A percentile compares a stretch with the other conserved stretches of the same genome.
phyloP scores from a whole-genome alignment of 2,888 invertebrate species.

The Platerodrilus igneus region DNA sequence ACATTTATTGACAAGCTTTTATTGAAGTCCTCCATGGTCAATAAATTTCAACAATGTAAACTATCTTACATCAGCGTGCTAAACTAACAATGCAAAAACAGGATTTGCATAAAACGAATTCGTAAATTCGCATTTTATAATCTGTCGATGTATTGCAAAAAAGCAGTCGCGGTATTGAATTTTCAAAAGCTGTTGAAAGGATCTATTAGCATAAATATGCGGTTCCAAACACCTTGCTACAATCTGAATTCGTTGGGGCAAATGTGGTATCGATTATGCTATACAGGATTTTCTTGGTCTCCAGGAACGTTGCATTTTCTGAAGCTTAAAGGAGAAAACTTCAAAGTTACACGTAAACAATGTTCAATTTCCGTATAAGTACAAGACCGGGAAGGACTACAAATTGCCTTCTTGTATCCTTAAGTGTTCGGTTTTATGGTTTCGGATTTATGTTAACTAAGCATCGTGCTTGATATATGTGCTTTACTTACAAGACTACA shows the following conservation, averaged over 20 bases:
- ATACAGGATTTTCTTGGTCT: slow-evolving; percentile 29
- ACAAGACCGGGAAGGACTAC: slow-evolving; percentile 32
- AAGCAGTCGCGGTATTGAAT: slow-evolving; percentile 7
- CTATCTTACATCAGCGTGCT: no score
- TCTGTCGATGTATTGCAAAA: slow-evolving; percentile 1
- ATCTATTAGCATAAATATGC: slow-evolving; percentile 36
- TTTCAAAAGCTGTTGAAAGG: slow-evolving; percentile 29
- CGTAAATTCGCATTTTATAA: slow-evolving; percentile 5
- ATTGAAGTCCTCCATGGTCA: no score
- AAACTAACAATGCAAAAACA: no score
- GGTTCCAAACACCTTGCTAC: slow-evolving; percentile 30
- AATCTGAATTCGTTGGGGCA: slow-evolving; percentile 30
- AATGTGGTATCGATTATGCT: slow-evolving; percentile 34
- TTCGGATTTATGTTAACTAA: slow-evolving; percentile 14
- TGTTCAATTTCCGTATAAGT: slow-evolving; percentile 32
- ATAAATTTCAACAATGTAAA: no score
- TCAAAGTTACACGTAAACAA: slow-evolving; percentile 24
- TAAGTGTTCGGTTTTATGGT: slow-evolving; percentile 16
- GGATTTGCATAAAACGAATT: no score
- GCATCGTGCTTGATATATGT: no score
- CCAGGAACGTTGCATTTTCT: slow-evolving; percentile 26
- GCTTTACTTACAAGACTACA: no score
- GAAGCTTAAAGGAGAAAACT: slow-evolving; percentile 27
- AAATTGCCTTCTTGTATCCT: slow-evolving; percentile 31
- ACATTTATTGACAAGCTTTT: no score